A percentile compares a stretch with the other conserved stretches of the same genome.
phyloP scores from a whole-genome alignment of 2,888 invertebrate genomes.

The Dryococelus australis region DNA sequence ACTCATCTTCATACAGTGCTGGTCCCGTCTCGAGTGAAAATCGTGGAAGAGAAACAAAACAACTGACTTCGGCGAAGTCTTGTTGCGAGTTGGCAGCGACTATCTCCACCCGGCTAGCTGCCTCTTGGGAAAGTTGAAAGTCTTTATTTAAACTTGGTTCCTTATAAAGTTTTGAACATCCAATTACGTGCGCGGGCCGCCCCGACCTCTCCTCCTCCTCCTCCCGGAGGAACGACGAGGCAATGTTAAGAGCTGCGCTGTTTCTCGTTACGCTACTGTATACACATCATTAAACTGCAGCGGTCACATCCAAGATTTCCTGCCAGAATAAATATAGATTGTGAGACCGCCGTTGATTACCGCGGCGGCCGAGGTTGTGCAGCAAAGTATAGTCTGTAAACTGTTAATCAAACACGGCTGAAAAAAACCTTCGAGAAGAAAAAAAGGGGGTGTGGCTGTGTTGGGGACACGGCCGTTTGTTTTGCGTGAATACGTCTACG shows the following conservation, averaged over 20 bases:
- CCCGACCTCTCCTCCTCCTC: background rate
- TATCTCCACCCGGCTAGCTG: background rate
- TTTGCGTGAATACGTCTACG: no score
- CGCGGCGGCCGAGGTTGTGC: no score
- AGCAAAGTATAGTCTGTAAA: no score
- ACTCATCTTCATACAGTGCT: background rate
- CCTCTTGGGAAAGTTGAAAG: background rate
- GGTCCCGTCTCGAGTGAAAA: background rate
- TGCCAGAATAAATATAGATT: no score
- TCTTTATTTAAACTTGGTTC: conserved; percentile 1
- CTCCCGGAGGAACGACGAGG: background rate
- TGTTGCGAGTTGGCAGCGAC: background rate
- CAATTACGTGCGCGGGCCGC: background rate
- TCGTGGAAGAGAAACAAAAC: background rate
- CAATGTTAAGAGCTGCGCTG: background rate
- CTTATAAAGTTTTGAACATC: conserved; percentile 11
- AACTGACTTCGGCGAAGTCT: background rate
- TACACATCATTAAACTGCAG: background rate
- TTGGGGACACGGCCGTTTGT: no score
- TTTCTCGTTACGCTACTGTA: background rate
- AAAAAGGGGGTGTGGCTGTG: no score
- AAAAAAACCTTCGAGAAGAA: no score
- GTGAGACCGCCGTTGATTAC: no score
- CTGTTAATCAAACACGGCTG: no score
- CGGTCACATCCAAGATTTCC: background rate